Conservation (phyloP, 2,888 invertebrate genomes). For the Neoitamus cyanurus region DNA sequence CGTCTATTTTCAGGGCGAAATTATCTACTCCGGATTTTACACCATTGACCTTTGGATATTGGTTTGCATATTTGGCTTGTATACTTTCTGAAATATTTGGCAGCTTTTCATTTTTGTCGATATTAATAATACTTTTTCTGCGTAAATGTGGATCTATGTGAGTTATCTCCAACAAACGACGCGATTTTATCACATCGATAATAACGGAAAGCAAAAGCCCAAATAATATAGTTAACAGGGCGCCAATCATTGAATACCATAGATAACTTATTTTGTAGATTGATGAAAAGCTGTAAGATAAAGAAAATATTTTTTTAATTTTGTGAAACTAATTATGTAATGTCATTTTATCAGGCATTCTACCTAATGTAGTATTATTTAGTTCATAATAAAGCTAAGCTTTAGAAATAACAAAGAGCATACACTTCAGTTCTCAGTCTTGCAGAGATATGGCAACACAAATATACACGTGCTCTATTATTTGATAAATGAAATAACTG, state of each 20-base stretch:
- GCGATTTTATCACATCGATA: conserved; percentile 66
- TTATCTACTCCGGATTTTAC: conserved; percentile 60
- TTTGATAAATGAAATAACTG: too few species aligned
- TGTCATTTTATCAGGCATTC: too few species aligned
- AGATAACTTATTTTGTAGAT: conserved; percentile 86
- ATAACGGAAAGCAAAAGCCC: conserved; percentile 79
- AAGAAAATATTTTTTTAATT: background rate
- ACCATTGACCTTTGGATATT: conserved; percentile 1
- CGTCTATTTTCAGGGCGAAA: conserved; percentile 63
- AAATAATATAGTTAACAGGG: conserved; percentile 76
- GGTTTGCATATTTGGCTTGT: background rate
- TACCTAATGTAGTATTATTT: too few species aligned
- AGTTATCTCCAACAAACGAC: conserved; percentile 60
- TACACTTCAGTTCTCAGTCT: too few species aligned
- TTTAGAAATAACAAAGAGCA: too few species aligned
- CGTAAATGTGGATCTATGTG: conserved; percentile 50
- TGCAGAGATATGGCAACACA: too few species aligned
- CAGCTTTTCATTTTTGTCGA: conserved; percentile 43
- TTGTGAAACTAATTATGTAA: too few species aligned
- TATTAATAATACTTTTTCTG: background rate
- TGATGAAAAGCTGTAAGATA: conserved; percentile 62
- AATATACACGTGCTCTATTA: too few species aligned
- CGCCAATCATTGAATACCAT: conserved; percentile 90
- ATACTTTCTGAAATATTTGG: conserved; percentile 10
- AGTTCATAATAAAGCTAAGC: too few species aligned